Evolutionary conservation across 2,113 vertebrate genomes (phyloP).

Genomic region (Monopterus albus): DNA sequence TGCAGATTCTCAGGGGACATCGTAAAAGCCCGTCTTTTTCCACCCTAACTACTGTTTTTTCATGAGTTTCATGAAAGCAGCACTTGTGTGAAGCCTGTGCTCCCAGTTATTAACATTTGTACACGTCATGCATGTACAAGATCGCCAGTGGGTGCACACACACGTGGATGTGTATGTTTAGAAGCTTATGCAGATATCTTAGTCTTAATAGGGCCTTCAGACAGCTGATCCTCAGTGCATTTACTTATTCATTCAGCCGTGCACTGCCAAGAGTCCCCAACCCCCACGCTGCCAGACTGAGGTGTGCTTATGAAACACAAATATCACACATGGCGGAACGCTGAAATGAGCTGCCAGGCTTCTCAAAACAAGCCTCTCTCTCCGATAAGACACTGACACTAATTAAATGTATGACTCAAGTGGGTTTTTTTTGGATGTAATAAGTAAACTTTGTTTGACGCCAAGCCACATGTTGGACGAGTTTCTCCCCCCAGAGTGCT

Average conservation of each 20-base stretch:
- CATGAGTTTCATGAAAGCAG: conserved; percentile 76
- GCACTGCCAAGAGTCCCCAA: conserved; percentile 35
- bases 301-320: conserved; percentile 68
- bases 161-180: conserved; percentile 45
- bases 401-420: conserved; percentile 60
- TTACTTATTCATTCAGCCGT: conserved; percentile 65
- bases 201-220: conserved; percentile 68
- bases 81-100: conserved; percentile 70
- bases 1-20: conserved; percentile 56
- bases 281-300: conserved; percentile 31
- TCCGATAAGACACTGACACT: conserved; percentile 77
- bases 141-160: conserved; percentile 36
- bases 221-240: conserved; percentile 73
- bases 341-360: conserved; percentile 68
- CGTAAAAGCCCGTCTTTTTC: conserved; percentile 70
- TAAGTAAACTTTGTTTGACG: conserved; percentile 62
- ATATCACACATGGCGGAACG: conserved; percentile 65
- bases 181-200: conserved; percentile 55
- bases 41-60: conserved; percentile 62
- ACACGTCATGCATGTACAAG: conserved; percentile 47
- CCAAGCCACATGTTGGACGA: conserved; percentile 53
- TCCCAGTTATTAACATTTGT: conserved; percentile 76
- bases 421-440: conserved; percentile 41
- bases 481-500: conserved; percentile 45
- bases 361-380: conserved; percentile 75